Evolutionary conservation across 2,113 vertebrate species (phyloP).

Genomic region (Cairina moschata): DNA sequence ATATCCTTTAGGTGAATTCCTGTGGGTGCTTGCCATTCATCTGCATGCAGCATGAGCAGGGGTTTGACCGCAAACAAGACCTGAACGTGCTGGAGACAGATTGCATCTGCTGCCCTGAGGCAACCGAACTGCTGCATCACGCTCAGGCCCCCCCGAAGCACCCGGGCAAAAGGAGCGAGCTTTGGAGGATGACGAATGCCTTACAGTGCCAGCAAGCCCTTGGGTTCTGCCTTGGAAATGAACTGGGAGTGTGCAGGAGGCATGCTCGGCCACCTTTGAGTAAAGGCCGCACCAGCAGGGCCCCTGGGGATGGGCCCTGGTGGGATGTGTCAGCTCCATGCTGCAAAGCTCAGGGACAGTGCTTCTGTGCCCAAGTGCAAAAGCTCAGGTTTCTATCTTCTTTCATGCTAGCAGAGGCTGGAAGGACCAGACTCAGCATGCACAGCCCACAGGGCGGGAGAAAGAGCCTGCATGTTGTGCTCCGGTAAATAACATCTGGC

Average conservation of each 20-base stretch:
- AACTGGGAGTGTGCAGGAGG: not conserved
- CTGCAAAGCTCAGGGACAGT: rapidly evolving
- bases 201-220: slow-evolving; percentile 10
- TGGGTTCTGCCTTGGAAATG: not conserved
- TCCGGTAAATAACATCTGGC: not conserved
- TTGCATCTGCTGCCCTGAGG: slow-evolving; percentile 37
- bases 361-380: not conserved
- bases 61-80: slow-evolving; percentile 39
- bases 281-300: not conserved
- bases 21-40: not conserved
- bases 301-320: not conserved
- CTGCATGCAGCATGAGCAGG: not conserved
- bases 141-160: not conserved
- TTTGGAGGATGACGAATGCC: not conserved
- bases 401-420: not conserved
- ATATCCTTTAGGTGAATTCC: not conserved
- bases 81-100: not conserved
- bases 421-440: slow-evolving; percentile 38
- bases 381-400: not conserved
- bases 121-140: slow-evolving; percentile 14
- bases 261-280: not conserved
- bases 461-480: not conserved
- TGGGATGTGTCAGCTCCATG: not conserved
- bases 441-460: not conserved
- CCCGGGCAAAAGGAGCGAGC: not conserved